These are phyloP conservation scores for Uromys caudimaculatus DNA, from an alignment of 2,797 vertebrate genomes.

Conservation along the genomic window DNA sequence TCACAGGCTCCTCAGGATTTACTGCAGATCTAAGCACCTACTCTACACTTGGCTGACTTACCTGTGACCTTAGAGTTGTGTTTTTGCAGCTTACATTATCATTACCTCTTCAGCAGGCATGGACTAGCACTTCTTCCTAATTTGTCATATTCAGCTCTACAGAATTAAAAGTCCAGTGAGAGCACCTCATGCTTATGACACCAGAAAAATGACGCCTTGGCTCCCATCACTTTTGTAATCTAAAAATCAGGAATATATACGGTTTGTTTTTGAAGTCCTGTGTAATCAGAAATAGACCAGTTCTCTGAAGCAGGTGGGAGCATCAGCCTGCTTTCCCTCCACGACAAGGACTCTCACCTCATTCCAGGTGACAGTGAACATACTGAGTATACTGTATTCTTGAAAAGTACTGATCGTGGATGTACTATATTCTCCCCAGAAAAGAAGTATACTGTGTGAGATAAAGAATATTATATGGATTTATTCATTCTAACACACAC, in stretches of 20 bases:
- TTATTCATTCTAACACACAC: background rate
- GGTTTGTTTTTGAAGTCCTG: background rate
- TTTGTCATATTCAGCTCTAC: conserved; percentile 44
- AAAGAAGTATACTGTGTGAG: background rate
- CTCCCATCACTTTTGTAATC: background rate
- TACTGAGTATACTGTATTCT: background rate
- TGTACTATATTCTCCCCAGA: background rate
- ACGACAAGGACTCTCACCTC: background rate
- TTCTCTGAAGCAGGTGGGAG: background rate
- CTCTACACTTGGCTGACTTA: conserved; percentile 38
- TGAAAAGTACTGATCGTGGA: background rate
- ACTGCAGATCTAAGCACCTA: background rate
- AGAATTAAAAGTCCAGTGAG: background rate
- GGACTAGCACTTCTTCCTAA: conserved; percentile 25
- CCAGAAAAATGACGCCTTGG: background rate
- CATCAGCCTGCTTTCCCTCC: background rate
- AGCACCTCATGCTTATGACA: background rate
- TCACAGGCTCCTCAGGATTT: background rate
- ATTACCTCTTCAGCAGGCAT: background rate
- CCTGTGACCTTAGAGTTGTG: conserved; percentile 36
- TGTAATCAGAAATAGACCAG: background rate
- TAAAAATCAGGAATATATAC: background rate
- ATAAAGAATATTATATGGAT: background rate
- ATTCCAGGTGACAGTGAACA: background rate
- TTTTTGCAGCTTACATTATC: conserved; percentile 45